phyloP scores from a whole-genome alignment of 2,113 vertebrate species.

The Campylomormyrus tamandua region DNA sequence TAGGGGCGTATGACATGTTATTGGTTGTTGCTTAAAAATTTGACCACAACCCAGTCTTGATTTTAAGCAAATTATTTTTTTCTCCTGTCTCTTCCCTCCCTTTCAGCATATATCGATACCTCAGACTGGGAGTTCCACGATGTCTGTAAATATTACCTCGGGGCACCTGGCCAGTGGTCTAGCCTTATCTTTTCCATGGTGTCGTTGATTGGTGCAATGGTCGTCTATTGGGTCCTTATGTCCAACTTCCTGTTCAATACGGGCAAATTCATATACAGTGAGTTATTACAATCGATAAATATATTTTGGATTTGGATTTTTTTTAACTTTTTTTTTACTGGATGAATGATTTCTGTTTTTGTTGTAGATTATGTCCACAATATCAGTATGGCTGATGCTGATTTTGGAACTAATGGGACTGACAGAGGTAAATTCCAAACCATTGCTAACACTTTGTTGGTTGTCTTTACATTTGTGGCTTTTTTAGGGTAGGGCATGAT shows the following conservation, averaged over 20 bases:
- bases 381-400: constrained; percentile 70
- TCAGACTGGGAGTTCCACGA: constrained; percentile 91
- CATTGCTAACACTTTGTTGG: not conserved
- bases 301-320: not conserved
- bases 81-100: not conserved
- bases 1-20: not conserved
- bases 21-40: not conserved
- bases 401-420: constrained; percentile 77
- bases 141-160: constrained; percentile 90
- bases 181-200: constrained; percentile 89
- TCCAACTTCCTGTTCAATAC: constrained; percentile 96
- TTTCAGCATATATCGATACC: constrained; percentile 70
- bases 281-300: constrained; percentile 46
- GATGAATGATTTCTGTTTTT: not conserved
- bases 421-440: constrained; percentile 65
- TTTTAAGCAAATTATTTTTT: not conserved
- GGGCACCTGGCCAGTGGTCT: constrained; percentile 84
- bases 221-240: constrained; percentile 99
- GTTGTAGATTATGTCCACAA: constrained; percentile 73
- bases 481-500: not conserved
- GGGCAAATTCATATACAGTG: constrained; percentile 90
- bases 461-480: not conserved
- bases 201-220: constrained; percentile 89
- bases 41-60: not conserved
- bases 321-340: constrained; percentile 10